Percentiles rank a stretch among this genome's conserved stretches.
Conservation (phyloP, 2,888 invertebrate genomes). For the Ochropleura plecta region DNA sequence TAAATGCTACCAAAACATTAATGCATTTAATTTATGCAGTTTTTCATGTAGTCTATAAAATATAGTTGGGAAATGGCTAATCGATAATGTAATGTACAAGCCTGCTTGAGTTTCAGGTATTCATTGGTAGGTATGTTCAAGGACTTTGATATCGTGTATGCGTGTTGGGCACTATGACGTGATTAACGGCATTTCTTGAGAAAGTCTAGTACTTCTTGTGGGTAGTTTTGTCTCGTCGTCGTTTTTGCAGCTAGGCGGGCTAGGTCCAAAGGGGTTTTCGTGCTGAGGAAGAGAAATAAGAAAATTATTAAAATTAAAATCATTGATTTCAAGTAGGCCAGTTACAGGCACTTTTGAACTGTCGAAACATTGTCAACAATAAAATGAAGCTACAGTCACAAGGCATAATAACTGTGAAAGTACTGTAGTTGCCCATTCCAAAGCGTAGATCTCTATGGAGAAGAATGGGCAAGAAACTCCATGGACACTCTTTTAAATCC, state of each 20-base stretch:
- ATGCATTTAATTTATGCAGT: background rate
- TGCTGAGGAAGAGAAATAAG: constrained; percentile 68
- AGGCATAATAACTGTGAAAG: no score
- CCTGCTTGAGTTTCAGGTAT: background rate
- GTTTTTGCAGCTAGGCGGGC: constrained; percentile 82
- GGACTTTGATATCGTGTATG: background rate
- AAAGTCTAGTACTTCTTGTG: constrained; percentile 83
- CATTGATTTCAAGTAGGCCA: background rate
- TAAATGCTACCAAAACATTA: background rate
- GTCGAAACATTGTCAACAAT: no score
- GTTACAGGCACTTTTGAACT: no score
- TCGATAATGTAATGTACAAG: background rate
- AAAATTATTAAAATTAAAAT: background rate
- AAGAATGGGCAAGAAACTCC: no score
- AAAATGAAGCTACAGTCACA: no score
- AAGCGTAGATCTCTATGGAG: no score
- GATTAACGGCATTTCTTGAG: constrained; percentile 84
- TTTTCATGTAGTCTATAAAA: background rate
- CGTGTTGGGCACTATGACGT: background rate
- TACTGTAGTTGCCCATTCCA: no score
- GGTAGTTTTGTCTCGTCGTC: constrained; percentile 77
- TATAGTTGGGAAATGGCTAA: background rate
- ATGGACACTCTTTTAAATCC: no score
- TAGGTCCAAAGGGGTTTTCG: constrained; percentile 82
- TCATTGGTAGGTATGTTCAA: background rate